Evolutionary conservation across 2,113 vertebrate species (phyloP).

Genomic region (Formicarius rufipectus): DNA sequence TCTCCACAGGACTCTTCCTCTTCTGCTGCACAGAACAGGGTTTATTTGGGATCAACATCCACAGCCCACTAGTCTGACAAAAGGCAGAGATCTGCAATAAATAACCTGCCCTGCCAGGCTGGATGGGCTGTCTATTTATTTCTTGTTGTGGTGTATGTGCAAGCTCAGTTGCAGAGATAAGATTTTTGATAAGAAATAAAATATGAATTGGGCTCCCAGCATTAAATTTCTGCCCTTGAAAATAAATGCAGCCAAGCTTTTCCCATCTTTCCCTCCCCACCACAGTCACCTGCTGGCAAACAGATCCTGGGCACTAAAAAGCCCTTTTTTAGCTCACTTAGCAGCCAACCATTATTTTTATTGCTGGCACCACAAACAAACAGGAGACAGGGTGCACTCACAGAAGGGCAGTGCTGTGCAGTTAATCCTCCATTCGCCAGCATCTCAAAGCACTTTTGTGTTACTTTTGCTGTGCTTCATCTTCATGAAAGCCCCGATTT

Average conservation of each 20-base stretch:
- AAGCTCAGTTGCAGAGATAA: neutral
- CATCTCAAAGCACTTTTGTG: neutral
- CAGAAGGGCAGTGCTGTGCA: neutral
- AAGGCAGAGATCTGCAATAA: constrained; percentile 33
- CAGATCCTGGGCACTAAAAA: neutral
- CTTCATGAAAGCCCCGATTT: neutral
- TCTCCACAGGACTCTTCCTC: neutral
- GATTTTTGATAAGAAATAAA: neutral
- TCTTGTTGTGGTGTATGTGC: neutral
- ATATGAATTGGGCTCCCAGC: fast-evolving
- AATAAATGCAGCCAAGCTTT: neutral
- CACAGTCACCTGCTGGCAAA: neutral
- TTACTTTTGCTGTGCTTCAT: constrained; percentile 7
- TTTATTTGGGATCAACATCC: neutral
- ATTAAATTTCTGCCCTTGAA: neutral
- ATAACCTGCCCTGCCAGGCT: neutral
- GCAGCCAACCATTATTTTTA: constrained; percentile 15
- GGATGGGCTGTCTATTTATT: neutral
- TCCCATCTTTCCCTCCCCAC: neutral
- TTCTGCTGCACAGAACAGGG: neutral
- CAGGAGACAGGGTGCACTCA: neutral
- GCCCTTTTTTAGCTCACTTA: neutral
- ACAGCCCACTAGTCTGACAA: neutral
- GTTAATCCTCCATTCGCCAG: constrained; percentile 5
- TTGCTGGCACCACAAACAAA: neutral